Percentiles rank a stretch among this genome's conserved stretches.
Conservation (phyloP, 2,113 vertebrate species). For the Dipodomys stephensi region DNA sequence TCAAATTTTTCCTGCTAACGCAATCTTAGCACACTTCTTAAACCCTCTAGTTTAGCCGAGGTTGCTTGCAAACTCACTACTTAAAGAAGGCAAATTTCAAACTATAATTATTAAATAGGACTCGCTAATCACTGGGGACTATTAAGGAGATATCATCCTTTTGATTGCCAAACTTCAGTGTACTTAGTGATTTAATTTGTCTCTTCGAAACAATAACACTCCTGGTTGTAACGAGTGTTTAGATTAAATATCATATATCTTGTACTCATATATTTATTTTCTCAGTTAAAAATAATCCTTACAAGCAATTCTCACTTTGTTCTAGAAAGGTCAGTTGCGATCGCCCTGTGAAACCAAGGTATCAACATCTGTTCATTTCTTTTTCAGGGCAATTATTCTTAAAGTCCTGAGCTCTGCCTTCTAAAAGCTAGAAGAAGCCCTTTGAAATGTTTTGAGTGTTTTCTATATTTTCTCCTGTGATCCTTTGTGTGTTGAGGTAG, state of each 20-base stretch:
- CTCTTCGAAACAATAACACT: background rate
- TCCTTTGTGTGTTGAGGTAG: background rate
- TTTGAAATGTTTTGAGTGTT: background rate
- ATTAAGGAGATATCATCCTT: constrained; percentile 6
- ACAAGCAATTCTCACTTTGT: background rate
- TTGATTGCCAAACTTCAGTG: background rate
- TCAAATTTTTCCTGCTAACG: background rate
- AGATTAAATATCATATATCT: background rate
- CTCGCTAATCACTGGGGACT: background rate
- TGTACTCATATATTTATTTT: background rate
- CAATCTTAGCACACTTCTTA: constrained; percentile 33
- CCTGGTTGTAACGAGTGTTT: background rate
- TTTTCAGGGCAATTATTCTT: background rate
- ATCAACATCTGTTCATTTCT: background rate
- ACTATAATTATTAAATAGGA: background rate
- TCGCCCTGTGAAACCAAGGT: background rate
- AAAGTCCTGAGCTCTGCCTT: background rate
- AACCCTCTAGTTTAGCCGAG: background rate
- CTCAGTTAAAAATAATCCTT: background rate
- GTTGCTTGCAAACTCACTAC: background rate
- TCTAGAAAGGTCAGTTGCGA: background rate
- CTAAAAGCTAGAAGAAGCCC: background rate
- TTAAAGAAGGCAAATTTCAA: constrained; percentile 34
- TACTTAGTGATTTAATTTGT: constrained; percentile 8
- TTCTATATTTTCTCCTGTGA: background rate